phyloP scores from a whole-genome alignment of 2,797 vertebrate species.

The Spheniscus humboldti region DNA sequence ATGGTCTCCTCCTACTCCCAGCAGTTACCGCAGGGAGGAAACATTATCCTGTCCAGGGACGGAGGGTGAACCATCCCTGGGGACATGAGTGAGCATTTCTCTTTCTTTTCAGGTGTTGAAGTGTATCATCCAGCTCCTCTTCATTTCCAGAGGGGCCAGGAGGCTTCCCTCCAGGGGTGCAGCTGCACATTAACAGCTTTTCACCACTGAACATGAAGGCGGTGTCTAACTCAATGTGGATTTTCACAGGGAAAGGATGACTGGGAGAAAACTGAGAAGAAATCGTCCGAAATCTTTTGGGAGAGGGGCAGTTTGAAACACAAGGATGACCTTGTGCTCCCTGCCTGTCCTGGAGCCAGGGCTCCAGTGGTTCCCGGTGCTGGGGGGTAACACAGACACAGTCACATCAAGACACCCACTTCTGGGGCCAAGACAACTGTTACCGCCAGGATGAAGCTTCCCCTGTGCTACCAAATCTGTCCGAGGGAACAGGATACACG shows the following conservation, averaged over 20 bases:
- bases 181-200: neutral
- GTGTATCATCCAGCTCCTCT: neutral
- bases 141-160: neutral
- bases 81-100: neutral
- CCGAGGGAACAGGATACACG: neutral
- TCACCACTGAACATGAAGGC: neutral
- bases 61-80: neutral
- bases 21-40: neutral
- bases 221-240: neutral
- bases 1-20: neutral
- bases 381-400: neutral
- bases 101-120: neutral
- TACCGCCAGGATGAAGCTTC: neutral
- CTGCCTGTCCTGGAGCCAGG: neutral
- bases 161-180: neutral
- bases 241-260: neutral
- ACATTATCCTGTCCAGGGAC: fast-evolving
- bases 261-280: neutral
- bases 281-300: neutral
- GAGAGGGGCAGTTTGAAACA: neutral
- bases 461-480: neutral
- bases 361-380: neutral
- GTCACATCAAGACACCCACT: neutral
- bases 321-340: neutral
- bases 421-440: neutral